Evolutionary conservation across 2,888 invertebrate genomes (phyloP).

Genomic region (Polylopha cassiicola): DNA sequence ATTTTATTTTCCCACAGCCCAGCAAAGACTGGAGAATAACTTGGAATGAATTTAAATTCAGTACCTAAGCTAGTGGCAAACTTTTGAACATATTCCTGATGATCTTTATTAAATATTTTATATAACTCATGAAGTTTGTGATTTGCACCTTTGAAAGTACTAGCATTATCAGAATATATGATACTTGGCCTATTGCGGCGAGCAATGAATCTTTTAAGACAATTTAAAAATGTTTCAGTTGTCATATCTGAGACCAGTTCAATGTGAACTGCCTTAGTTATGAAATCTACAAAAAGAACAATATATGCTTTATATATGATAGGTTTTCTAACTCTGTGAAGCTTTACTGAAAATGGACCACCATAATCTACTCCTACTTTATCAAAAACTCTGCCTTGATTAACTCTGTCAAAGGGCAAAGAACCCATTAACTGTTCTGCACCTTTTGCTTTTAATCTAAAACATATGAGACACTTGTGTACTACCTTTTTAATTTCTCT

Average conservation of each 20-base stretch:
- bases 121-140: constrained; percentile 4
- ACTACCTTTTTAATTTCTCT: constrained; percentile 2
- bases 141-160: constrained; percentile 1
- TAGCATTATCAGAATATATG: constrained; percentile 6
- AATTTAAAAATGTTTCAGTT: not conserved
- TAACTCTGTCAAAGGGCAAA: constrained; percentile 6
- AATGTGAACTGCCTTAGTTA: not conserved
- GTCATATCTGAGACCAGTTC: not conserved
- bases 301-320: not conserved
- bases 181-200: not conserved
- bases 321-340: not conserved
- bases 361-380: constrained; percentile 6
- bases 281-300: not conserved
- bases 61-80: not conserved
- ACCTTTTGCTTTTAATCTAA: not conserved
- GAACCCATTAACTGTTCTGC: constrained; percentile 11
- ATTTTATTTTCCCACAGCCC: not conserved
- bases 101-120: not conserved
- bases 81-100: not conserved
- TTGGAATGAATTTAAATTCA: constrained; percentile 4
- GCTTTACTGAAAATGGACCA: constrained; percentile 10
- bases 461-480: constrained; percentile 6
- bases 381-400: constrained; percentile 1
- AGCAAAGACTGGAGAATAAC: constrained; percentile 4
- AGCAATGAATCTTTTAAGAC: not conserved